Conservation (phyloP, 2,888 invertebrate genomes). For the Stenodema calcarata region DNA sequence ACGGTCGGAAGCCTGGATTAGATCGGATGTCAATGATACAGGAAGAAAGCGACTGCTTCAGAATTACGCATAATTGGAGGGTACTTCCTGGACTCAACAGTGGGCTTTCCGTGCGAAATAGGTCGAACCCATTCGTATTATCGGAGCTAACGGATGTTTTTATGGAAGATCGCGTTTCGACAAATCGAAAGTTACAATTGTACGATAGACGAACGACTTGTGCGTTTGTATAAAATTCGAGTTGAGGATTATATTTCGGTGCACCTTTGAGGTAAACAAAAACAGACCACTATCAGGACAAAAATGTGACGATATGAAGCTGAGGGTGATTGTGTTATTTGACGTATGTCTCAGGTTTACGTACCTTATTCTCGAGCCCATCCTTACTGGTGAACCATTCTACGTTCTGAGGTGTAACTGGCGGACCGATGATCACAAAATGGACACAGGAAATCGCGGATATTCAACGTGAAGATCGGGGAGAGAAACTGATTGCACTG, state of each 20-base stretch:
- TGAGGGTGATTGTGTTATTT: no score
- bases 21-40: not conserved
- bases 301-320: no score
- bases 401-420: not conserved
- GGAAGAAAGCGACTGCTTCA: not conserved
- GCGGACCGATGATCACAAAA: not conserved
- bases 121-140: not conserved
- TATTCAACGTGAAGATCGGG: not conserved
- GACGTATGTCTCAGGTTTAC: not conserved
- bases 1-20: not conserved
- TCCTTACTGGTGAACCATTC: not conserved
- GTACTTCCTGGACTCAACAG: slow-evolving; percentile 25
- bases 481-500: slow-evolving; percentile 30
- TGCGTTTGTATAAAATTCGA: not conserved
- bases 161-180: not conserved
- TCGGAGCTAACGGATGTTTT: not conserved
- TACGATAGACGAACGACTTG: not conserved
- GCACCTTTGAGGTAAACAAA: slow-evolving; percentile 20
- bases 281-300: not conserved
- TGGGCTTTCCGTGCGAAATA: slow-evolving; percentile 26
- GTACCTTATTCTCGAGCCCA: slow-evolving; percentile 39
- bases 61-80: slow-evolving; percentile 38
- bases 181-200: not conserved
- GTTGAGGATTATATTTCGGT: not conserved
- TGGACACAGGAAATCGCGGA: not conserved